Base-by-base conservation (phyloP, 2,797 vertebrate genomes). In the Leptodactylus fallax region DNA sequence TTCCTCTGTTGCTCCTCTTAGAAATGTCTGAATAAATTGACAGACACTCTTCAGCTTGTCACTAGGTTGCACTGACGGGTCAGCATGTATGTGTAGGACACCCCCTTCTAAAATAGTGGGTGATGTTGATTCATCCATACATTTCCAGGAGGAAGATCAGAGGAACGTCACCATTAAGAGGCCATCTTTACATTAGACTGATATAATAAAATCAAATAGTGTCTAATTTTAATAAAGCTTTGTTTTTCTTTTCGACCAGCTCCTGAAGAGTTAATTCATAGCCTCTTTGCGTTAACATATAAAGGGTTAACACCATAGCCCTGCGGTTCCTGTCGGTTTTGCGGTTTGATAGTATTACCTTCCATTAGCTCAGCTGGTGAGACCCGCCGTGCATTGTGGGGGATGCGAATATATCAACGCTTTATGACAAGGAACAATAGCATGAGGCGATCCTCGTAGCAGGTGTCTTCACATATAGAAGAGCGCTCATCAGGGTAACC, bases 381-480 rank as follows among this genome's bases (percentile, higher is more conserved):
- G 55, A 21, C 82, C 83, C 3, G 83, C 87, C 77, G 78, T 81
- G 87, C 77, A 76, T 85, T 61, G 76, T 88, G 82, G 87, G 76
- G 67, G 25, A 88, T 63, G 55, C 47, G 51, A 71, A 49, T 61
- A 67, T 78, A 87, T 84, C 51, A 51, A 49, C 14, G 21, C 63
- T 85, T 88, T 85, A 85, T 36, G 49, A 63, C 23, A 45, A 45
- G 77, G 16, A 76, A 55, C 76, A 69, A 72, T 53, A 72, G 63
- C 76, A 56, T 27, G 16, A 56, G 45, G 9, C 25, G 7, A 53
- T 72, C 49, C n/a, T 63, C 82, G 13, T 67, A 1, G 87, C 83
- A 81, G 87, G 83, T 67, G 47, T 71, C 61, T 19, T 60, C 56
- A 55, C 82, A 21, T 83, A 51, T 74, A 55, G 58, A 88, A 27